Base-by-base conservation (phyloP, 2,113 vertebrate genomes). In the Poecilia latipinna region DNA sequence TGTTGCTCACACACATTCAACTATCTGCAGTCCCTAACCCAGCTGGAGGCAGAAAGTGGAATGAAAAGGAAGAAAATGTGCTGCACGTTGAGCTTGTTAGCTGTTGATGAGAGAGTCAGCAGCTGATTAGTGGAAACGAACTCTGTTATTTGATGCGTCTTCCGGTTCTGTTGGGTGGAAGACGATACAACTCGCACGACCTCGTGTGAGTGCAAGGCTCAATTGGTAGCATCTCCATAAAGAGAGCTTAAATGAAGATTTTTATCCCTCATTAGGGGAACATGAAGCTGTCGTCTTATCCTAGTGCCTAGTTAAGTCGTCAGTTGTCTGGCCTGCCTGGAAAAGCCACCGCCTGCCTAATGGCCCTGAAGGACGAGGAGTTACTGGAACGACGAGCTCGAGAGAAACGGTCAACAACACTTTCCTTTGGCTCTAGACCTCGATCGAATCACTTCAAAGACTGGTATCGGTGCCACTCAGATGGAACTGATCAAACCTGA, bases 281-380 rank as follows among this genome's bases (percentile, higher is more conserved):
- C 77, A 78, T 65, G 74, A 78, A 72, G 75, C 80, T 13, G 57
- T 71, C 31, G 65, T 78, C 89, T 82, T 61, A 0, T 83, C 57
- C 44, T 73, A 70, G 70, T 79, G 85, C 72, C 84, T 75, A 66
- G 90, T 91, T 89, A 90, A 90, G 83, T 82, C 87, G 57, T 88
- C 69, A 84, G 83, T 87, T 44, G 44, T 91, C 86, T 82, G 85
- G 32, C 63, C 19, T 31, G 7, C 75, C 87, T 68, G 78, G 86
- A 79, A 83, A 84, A 77, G 68, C 70, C 42, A 1, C 76, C 3
- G 64, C 75, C 80, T 61, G 80, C 61, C 80, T 87, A 82, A 89
- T 86, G 76, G 85, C 69, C 65, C 65, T 63, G 80, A 76, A 88
- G 82, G 70, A 84, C 77, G 74, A 87, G 8, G 74, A 77, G 54